Base-by-base conservation (phyloP, 2,888 invertebrate species). In the Acronicta psi region DNA sequence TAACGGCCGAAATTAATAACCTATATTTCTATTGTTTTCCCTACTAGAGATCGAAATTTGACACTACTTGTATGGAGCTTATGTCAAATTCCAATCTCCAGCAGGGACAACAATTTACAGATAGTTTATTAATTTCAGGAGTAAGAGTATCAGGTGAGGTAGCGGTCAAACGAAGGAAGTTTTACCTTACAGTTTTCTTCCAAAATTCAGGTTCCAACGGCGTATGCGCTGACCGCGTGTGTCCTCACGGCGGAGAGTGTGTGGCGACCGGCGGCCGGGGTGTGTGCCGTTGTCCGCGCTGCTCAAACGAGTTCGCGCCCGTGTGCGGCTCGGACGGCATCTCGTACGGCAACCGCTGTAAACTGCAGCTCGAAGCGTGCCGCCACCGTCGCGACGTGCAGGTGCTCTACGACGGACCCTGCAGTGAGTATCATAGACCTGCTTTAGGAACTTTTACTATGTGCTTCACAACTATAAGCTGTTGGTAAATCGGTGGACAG, bases 311-410 rank as follows among this genome's bases (percentile, higher is more conserved):
- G 92, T 97, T 97, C 88, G 96, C 96, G 70, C 97, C 97, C 14
- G 97, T 97, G 38, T 98, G 97, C 87, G 97, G 97, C 68, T 96
- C 96, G 51, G 97, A 97, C 88, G 97, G 97, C 73, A 96, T 97
- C 84, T 96, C 97, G 55, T 98, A 96, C 94, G 96, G 96, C 69
- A 98, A 98, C 94, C 96, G 97, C 79, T 98, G 98, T 92, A 97
- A 97, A 88, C 95, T 98, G 75, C 96, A 96, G 83, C 94, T 96
- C 57, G 97, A 97, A 85, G 96, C 97, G 14, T 98, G 98, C 88
- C 95, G 96, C 63, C 96, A 96, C 79, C 95, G 96, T 50, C 95
- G 96, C 18, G 95, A 96, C 84, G 97, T 98, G 75, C 95, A 95
- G 69, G 96, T 98, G 54, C 95, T 97, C 29, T 97, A 98, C 90